phyloP scores from a whole-genome alignment of 2,888 invertebrate genomes.

The Anorthoa munda region DNA sequence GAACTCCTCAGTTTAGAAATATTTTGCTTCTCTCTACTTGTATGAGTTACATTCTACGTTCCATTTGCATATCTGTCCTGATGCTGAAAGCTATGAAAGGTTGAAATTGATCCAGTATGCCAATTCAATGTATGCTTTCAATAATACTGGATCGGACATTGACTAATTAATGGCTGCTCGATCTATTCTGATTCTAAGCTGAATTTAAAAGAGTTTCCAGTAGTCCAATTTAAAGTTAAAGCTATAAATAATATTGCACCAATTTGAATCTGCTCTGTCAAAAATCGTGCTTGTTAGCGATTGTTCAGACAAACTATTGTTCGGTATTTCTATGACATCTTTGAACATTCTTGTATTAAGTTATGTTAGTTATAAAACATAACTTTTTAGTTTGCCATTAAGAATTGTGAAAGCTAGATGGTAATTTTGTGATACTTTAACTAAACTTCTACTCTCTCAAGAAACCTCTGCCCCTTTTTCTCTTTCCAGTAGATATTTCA shows the following conservation, averaged over 20 bases:
- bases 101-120: background rate
- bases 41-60: too few relatives aligned
- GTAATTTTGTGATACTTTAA: too few relatives aligned
- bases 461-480: background rate
- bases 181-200: too few relatives aligned
- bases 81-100: accelerated
- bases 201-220: background rate
- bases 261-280: background rate
- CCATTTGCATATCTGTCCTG: background rate
- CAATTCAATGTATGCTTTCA: background rate
- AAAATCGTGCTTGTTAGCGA: too few relatives aligned
- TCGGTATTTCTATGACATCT: too few relatives aligned
- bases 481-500: background rate
- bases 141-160: background rate
- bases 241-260: background rate
- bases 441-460: background rate
- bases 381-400: too few relatives aligned
- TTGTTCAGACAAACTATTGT: too few relatives aligned
- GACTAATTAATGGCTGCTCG: background rate
- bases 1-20: too few relatives aligned
- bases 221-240: background rate
- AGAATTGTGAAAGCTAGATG: too few relatives aligned
- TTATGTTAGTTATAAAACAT: too few relatives aligned
- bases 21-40: too few relatives aligned
- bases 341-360: too few relatives aligned